Evolutionary conservation across 2,797 vertebrate genomes (phyloP), one percentile per base, ranked within the genome.

Genomic region (Scyliorhinus canicula): DNA sequence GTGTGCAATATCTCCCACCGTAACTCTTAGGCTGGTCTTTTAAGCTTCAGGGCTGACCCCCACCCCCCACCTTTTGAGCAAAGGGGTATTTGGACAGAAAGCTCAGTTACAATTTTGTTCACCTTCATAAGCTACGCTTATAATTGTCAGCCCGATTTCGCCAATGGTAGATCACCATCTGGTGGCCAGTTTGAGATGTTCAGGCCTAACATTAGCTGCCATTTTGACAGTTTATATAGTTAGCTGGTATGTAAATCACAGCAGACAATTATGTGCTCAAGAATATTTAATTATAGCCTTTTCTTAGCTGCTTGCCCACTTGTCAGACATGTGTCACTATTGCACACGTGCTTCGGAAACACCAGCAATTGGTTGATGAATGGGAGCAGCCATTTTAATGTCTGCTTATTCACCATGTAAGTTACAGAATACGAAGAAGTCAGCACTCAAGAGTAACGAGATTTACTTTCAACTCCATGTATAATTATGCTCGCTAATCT

Each of bases 81-180:
- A 47, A 40, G 60, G 60, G 40, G 24, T 28, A 28, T 31, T 28
- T 26, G n/a, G 85, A 88, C 55, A 88, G 85, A 60, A n/a, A 31
- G 5, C 35, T 28, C 57, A 11, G 7, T 67, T 69, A 31, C 44
- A 47, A 47, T 28, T 44, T 93, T 67, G 21, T 50, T 26, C 8
- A 24, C 12, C 88, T 7, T 2, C 14, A 19, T 60, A 63, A 65
- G 9, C 4, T 44, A 47, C 21, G 19, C 40, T 47, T 14, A 44
- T 26, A 24, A 93, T 69, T 69, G 44, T 12, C 60, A 47, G n/a
- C 8, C 63, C 26, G 11, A 16, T 65, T 93, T 26, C 26, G 14
- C 26, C 44, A 93, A 93, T 93, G 63, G 47, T 65, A 74, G 93
- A 74, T 94, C 40, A 74, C 93, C 93, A 94, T 52, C 93, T 74